These are phyloP conservation scores for Zoanthus sansibaricus DNA, from an alignment of 92 coral and sea anemone genomes.

Conservation along the genomic window DNA sequence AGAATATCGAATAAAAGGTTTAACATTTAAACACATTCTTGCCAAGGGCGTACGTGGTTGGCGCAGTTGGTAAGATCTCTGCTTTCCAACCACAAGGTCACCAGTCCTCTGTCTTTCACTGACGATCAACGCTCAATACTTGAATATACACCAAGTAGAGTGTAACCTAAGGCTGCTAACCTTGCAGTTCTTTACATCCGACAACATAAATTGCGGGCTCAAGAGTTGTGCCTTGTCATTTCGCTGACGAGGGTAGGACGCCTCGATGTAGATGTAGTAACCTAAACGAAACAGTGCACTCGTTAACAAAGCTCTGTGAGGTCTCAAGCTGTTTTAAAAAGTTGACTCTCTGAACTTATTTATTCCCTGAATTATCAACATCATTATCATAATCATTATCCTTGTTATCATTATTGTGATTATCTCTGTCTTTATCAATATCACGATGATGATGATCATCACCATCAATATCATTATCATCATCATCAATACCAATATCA, in stretches of 20 bases:
- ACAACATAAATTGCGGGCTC: constrained; percentile 39
- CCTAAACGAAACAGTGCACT: background rate
- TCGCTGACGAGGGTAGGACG: background rate
- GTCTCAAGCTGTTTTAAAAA: background rate
- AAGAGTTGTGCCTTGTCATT: background rate
- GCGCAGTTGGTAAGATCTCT: too few species aligned
- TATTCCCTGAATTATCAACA: too few species aligned
- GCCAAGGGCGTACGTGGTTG: too few species aligned
- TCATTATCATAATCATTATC: too few species aligned
- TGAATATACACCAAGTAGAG: background rate
- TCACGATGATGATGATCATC: too few species aligned
- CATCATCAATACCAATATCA: too few species aligned
- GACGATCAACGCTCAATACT: background rate
- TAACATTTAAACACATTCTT: too few species aligned
- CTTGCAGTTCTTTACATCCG: constrained; percentile 35
- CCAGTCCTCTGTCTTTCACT: background rate
- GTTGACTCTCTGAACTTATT: background rate
- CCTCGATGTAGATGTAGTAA: constrained; percentile 28
- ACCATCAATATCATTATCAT: too few species aligned
- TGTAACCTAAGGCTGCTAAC: background rate
- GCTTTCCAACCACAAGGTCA: too few species aligned
- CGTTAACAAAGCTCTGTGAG: background rate
- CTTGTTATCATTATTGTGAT: too few species aligned
- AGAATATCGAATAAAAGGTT: too few species aligned
- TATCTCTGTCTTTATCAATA: too few species aligned